Evolutionary conservation across 2,113 vertebrate genomes (phyloP).

Genomic region (Uria aalge): DNA sequence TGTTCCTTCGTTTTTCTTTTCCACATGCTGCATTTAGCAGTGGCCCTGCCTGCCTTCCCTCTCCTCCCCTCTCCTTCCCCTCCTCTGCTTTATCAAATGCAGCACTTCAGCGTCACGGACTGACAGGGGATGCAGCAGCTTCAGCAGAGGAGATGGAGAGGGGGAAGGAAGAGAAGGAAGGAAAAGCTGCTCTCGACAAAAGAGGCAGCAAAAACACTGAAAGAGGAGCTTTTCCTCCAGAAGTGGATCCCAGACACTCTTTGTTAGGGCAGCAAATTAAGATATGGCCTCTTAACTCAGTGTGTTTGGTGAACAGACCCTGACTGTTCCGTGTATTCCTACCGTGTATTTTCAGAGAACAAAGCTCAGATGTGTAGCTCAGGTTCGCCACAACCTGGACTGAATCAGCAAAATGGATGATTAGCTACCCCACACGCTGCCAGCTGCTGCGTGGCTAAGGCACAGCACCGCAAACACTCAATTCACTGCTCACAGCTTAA

Average conservation of each 20-base stretch:
- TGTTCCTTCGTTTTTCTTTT: background rate
- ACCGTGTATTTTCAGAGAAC: background rate
- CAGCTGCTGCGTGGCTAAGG: background rate
- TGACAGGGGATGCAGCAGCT: slow-evolving; percentile 34
- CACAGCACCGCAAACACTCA: background rate
- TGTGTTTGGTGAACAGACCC: background rate
- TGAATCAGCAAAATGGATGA: slow-evolving; percentile 31
- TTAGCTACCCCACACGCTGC: background rate
- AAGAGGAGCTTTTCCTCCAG: background rate
- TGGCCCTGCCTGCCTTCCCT: background rate
- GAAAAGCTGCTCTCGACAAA: background rate
- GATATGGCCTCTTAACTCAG: background rate
- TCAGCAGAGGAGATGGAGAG: background rate
- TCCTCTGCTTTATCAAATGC: background rate
- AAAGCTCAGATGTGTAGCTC: background rate
- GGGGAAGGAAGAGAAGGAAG: background rate
- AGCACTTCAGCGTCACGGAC: background rate
- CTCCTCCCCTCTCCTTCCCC: background rate
- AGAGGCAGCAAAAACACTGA: background rate
- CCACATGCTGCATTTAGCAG: background rate
- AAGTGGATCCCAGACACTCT: background rate
- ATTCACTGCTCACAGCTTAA: background rate
- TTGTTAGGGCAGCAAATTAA: background rate
- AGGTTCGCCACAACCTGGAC: background rate
- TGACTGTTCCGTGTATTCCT: background rate